Conservation (phyloP, 2,888 invertebrate genomes). For the Agrotis exclamationis region DNA sequence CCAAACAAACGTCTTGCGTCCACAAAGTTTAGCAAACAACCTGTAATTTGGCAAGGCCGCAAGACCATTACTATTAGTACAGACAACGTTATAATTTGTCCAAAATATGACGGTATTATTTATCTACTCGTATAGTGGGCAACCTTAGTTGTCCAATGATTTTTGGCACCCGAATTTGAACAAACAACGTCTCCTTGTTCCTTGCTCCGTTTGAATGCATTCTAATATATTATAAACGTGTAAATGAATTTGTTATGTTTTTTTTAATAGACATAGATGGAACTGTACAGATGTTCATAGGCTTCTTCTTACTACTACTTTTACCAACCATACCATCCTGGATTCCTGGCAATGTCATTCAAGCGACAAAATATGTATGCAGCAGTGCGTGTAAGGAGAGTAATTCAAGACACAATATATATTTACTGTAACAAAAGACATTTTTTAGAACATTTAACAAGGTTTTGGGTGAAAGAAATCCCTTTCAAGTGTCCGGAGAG, state of each 20-base stretch:
- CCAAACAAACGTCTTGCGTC: constrained; percentile 20
- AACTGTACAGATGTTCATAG: too few relatives aligned
- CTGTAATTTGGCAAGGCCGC: constrained; percentile 31
- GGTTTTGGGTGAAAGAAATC: constrained; percentile 48
- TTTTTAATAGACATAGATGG: too few relatives aligned
- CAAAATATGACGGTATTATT: neutral
- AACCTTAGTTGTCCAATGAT: too few relatives aligned
- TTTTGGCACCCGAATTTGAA: too few relatives aligned
- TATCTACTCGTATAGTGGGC: neutral
- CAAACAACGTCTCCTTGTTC: too few relatives aligned
- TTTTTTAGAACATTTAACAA: constrained; percentile 38
- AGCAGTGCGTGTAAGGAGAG: neutral
- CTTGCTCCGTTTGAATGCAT: too few relatives aligned
- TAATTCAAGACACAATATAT: constrained; percentile 12
- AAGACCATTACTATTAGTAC: constrained; percentile 14
- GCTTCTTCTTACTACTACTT: neutral
- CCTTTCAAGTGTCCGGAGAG: constrained; percentile 60
- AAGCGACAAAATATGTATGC: neutral
- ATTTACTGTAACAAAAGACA: constrained; percentile 6
- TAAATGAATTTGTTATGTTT: too few relatives aligned
- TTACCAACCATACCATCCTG: neutral
- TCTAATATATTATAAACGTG: too few relatives aligned
- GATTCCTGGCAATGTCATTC: neutral
- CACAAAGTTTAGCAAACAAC: constrained; percentile 29
- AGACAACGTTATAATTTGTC: constrained; percentile 14